A percentile compares a stretch with the other conserved stretches of the same genome.
Conservation (phyloP, 2,888 invertebrate genomes). For the Liodrosophila aerea region DNA sequence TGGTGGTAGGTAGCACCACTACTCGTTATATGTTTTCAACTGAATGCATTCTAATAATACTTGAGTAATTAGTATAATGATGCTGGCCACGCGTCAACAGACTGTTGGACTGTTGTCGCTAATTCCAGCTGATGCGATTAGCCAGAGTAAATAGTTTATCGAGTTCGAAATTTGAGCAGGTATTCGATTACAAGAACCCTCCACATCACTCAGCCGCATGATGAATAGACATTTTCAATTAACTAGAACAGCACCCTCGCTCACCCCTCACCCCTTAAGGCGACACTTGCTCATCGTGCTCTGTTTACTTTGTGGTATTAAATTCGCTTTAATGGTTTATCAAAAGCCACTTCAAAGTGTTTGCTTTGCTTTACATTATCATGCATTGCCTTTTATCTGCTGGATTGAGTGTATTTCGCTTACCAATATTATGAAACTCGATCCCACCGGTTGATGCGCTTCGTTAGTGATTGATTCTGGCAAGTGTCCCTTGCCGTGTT, state of each 20-base stretch:
- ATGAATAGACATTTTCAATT: constrained; percentile 80
- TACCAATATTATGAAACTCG: too few relatives aligned
- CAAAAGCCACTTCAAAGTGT: constrained; percentile 79
- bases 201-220: constrained; percentile 42
- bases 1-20: constrained; percentile 15
- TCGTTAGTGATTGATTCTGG: constrained; percentile 34
- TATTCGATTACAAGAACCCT: constrained; percentile 53
- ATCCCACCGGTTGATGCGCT: too few relatives aligned
- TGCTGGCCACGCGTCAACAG: constrained; percentile 57
- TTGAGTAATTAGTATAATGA: constrained; percentile 79
- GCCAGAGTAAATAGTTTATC: constrained; percentile 44
- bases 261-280: constrained; percentile 37
- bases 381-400: constrained; percentile 46
- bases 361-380: constrained; percentile 55
- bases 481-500: constrained; percentile 40
- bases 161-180: constrained; percentile 45
- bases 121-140: constrained; percentile 57
- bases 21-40: constrained; percentile 72
- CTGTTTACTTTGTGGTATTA: constrained; percentile 48
- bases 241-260: constrained; percentile 54
- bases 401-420: too few relatives aligned
- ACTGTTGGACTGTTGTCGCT: background rate
- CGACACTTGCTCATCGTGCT: constrained; percentile 12
- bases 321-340: constrained; percentile 79
- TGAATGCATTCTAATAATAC: constrained; percentile 79